A percentile compares a stretch with the other conserved stretches of the same genome.
phyloP scores from a whole-genome alignment of 2,797 vertebrate genomes.

The Dromococcyx pavoninus region DNA sequence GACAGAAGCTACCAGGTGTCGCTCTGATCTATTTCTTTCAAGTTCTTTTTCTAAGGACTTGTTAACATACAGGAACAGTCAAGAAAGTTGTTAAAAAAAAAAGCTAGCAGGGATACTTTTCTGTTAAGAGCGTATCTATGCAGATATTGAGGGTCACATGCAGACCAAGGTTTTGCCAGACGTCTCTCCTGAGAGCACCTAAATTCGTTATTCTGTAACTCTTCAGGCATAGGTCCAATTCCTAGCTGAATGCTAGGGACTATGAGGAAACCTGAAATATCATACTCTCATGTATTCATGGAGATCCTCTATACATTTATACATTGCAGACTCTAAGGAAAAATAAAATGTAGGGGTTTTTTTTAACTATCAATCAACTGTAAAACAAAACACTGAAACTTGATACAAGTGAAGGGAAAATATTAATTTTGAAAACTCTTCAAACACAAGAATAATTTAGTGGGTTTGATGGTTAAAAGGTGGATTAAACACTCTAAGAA shows the following conservation, averaged over 20 bases:
- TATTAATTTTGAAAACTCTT: not conserved
- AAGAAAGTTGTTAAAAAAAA: not conserved
- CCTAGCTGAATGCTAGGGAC: not conserved
- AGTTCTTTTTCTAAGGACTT: not conserved
- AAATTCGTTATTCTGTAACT: not conserved
- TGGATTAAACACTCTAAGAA: not conserved
- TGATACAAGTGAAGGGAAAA: not conserved
- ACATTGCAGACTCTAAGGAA: not conserved
- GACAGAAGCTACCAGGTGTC: conserved; percentile 31
- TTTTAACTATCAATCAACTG: not conserved
- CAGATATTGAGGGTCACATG: not conserved
- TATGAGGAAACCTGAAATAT: not conserved
- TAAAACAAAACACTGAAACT: conserved; percentile 6
- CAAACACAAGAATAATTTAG: not conserved
- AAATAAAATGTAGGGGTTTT: conserved; percentile 20
- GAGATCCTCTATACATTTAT: not conserved
- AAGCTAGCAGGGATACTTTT: not conserved
- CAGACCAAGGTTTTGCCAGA: not conserved
- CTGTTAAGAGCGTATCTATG: not conserved
- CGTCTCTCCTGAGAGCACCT: not conserved
- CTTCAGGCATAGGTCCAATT: not conserved
- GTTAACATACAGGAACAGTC: not conserved
- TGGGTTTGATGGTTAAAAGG: not conserved
- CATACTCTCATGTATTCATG: not conserved
- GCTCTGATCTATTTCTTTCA: not conserved